These are phyloP conservation scores for Amiota communis DNA, from an alignment of 2,888 invertebrate genomes.

Conservation along the genomic window DNA sequence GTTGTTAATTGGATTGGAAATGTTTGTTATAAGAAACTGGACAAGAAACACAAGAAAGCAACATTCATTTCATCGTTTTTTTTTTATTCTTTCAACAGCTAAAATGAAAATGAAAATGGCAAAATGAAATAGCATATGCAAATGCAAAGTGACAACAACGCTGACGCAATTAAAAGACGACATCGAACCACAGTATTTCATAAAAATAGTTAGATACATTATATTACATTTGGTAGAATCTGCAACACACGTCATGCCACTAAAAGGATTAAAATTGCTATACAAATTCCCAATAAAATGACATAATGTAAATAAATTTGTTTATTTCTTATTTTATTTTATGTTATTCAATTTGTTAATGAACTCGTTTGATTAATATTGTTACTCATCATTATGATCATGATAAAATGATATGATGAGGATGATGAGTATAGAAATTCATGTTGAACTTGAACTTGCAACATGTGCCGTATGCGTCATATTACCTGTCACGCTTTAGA, in stretches of 20 bases:
- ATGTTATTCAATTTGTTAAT: not conserved
- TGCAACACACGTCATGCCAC: constrained; percentile 27
- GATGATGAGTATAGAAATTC: constrained; percentile 22
- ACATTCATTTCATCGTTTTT: not conserved
- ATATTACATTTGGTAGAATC: not conserved
- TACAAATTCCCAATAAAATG: not conserved
- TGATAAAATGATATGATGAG: constrained; percentile 1
- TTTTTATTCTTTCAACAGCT: not conserved
- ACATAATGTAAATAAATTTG: constrained; percentile 1
- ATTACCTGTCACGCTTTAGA: constrained; percentile 7
- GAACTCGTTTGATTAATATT: not conserved
- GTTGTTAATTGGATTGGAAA: constrained; percentile 58
- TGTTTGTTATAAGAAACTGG: constrained; percentile 43
- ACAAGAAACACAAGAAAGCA: constrained; percentile 34
- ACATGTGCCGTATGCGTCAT: constrained; percentile 36
- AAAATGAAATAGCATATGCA: not conserved
- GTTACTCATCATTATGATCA: constrained; percentile 31
- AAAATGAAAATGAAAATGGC: constrained; percentile 16
- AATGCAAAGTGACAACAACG: not conserved
- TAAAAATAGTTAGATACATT: not conserved
- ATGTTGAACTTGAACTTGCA: constrained; percentile 60
- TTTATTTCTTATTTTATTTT: no score
- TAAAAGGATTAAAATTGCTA: constrained; percentile 48
- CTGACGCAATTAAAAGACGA: constrained; percentile 48
- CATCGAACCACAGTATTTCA: constrained; percentile 17